Evolutionary conservation across 2,113 vertebrate genomes (phyloP), one percentile per base, ranked within the genome.

Genomic region (Nesoenas mayeri): DNA sequence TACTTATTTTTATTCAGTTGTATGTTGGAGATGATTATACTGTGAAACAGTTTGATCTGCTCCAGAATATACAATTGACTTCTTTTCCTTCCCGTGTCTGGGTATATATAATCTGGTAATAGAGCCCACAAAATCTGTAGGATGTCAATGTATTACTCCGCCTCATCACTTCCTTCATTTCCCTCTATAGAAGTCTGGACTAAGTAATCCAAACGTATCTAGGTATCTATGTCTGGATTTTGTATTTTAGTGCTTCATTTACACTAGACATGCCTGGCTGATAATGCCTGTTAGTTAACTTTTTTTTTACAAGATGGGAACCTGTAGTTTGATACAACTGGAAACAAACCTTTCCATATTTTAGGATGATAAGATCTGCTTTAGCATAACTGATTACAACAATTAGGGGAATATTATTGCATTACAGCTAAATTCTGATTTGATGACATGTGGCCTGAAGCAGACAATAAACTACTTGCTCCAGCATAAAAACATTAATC

Each of bases 401-500:
- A 74, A 73, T 89, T 73, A 95, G 34, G 15, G 19, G 16, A 87
- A 84, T 84, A 86, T 75, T 75, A 73, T 22, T 74, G 19, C 34
- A 88, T 93, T 93, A 90, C 48, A 77, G 14, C 18, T 81, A 83
- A 93, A 93, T 74, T 80, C 75, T 56, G 44, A 95, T 93, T 96
- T 93, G 88, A 70, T 88, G 84, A 95, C 61, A 74, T 42, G 15
- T 94, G 91, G 70, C 93, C 88, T 94, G 89, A 19, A 96, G 88
- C 38, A 91, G 79, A 96, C 58, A 93, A 92, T 91, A 93, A 88
- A 96, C 60, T 95, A 60, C 64, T 66, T 79, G 57, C 70, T 95
- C 53, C 60, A 79, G 32, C 69, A 72, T 74, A 94, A 96, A 97
- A 96, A 94, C 88, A 96, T 94, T 91, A 94, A 92, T 96, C 78